These are phyloP conservation scores for Recurvirostra avosetta DNA, from an alignment of 2,113 vertebrate species.

Conservation along the genomic window DNA sequence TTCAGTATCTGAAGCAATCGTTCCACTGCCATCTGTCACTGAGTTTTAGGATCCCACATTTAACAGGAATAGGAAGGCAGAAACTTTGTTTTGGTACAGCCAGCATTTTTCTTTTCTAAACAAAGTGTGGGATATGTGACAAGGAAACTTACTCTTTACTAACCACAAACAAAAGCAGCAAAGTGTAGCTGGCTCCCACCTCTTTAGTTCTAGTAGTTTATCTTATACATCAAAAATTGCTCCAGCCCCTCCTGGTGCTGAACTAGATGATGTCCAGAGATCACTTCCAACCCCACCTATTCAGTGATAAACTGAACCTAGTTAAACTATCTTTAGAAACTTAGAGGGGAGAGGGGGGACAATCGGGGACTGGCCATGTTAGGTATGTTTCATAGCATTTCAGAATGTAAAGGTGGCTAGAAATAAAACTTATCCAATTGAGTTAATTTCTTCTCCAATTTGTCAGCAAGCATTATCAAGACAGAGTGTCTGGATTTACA, in stretches of 20 bases:
- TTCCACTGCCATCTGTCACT: neutral
- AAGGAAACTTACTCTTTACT: neutral
- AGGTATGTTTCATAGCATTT: neutral
- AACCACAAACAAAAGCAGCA: neutral
- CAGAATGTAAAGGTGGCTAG: neutral
- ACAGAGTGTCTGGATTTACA: neutral
- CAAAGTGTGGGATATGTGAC: neutral
- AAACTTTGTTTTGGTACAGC: neutral
- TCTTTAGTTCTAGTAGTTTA: neutral
- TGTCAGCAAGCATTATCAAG: neutral
- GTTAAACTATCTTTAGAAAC: neutral
- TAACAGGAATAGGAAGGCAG: neutral
- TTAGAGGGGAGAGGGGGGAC: accelerated
- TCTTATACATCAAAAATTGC: neutral
- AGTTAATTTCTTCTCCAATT: neutral
- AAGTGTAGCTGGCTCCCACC: neutral
- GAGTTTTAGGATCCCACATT: neutral
- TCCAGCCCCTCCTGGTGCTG: neutral
- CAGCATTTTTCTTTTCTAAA: neutral
- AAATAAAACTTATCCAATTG: neutral
- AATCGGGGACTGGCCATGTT: neutral
- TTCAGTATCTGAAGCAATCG: neutral
- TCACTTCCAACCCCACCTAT: neutral
- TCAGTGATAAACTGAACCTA: neutral
- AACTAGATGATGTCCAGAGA: neutral